Conservation (phyloP, 2,797 vertebrate species). For the Helicolenus hilgendorfi region DNA sequence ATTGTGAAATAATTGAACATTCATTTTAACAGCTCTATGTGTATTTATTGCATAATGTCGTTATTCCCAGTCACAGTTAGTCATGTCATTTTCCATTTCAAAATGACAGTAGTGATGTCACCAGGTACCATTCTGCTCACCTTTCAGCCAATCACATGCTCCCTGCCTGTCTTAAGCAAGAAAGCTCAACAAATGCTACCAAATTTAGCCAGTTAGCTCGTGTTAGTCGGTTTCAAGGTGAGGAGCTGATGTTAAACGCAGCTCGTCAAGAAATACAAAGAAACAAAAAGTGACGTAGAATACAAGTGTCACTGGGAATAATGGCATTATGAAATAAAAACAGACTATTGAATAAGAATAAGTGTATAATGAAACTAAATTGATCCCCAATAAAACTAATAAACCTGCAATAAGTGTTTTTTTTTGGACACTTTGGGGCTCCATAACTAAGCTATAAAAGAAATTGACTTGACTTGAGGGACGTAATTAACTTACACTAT, state of each 20-base stretch:
- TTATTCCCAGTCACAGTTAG: not conserved
- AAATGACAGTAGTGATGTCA: not conserved
- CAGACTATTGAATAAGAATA: not conserved
- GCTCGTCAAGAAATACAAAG: not conserved
- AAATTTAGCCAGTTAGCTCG: not conserved
- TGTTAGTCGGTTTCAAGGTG: not conserved
- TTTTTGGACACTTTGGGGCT: not conserved
- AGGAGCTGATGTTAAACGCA: not conserved
- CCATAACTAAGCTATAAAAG: not conserved
- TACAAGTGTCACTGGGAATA: not conserved
- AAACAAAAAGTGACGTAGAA: not conserved
- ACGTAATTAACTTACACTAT: not conserved
- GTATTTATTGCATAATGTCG: not conserved
- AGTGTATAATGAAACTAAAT: not conserved
- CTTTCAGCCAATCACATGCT: not conserved
- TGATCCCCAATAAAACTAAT: not conserved
- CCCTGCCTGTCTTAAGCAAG: not conserved
- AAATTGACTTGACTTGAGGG: not conserved
- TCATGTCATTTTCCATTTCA: not conserved
- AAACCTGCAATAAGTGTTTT: not conserved
- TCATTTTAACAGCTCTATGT: not conserved
- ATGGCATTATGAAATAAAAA: not conserved
- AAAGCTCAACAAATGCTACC: not conserved
- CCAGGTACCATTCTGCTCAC: not conserved
- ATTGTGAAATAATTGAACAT: not conserved